phyloP scores from a whole-genome alignment of 2,888 invertebrate genomes.

The Alentia gelatinosa region DNA sequence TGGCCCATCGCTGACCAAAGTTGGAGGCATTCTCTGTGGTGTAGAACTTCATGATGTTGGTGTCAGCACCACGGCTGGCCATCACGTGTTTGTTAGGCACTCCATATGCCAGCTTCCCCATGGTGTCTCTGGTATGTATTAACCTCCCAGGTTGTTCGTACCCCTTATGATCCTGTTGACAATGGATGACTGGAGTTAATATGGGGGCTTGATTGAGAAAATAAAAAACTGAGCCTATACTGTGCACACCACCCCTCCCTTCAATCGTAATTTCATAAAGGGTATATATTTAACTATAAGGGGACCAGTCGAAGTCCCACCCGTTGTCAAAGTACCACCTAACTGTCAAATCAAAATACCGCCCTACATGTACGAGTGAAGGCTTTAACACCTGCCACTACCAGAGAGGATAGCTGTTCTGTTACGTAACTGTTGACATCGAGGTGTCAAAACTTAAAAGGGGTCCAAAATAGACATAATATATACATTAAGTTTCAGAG shows the following conservation, averaged over 20 bases:
- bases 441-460: too few relatives aligned
- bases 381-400: too few relatives aligned
- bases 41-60: conserved; percentile 80
- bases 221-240: not conserved
- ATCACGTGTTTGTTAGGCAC: conserved; percentile 75
- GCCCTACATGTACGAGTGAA: too few relatives aligned
- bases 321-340: too few relatives aligned
- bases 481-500: too few relatives aligned
- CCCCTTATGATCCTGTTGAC: not conserved
- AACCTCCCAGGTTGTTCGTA: too few relatives aligned
- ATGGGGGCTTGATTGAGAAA: not conserved
- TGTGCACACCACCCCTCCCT: not conserved
- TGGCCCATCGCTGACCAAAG: conserved; percentile 76
- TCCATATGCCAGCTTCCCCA: conserved; percentile 76
- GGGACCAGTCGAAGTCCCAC: too few relatives aligned
- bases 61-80: conserved; percentile 79
- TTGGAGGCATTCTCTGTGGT: conserved; percentile 78
- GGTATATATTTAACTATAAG: not conserved
- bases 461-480: too few relatives aligned
- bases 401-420: too few relatives aligned
- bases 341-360: too few relatives aligned
- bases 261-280: not conserved
- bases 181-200: not conserved
- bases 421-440: too few relatives aligned
- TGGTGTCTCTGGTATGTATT: conserved; percentile 58